Evolutionary conservation across 1,140 invertebrate genomes (phyloP).

Genomic region (Uloborus diversus): DNA sequence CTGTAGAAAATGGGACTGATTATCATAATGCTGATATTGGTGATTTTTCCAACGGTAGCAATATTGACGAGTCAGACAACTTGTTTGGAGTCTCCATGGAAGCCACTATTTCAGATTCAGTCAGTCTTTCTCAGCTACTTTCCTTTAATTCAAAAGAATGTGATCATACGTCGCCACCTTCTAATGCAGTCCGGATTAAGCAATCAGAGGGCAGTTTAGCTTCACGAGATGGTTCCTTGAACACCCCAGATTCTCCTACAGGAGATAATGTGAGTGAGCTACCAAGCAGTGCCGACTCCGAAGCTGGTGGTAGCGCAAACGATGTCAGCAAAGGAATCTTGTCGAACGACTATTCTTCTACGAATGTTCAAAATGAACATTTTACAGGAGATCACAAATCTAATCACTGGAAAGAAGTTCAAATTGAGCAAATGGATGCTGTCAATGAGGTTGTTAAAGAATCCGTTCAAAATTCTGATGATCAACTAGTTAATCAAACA

Average conservation of each 20-base stretch:
- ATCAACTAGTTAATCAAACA: not conserved
- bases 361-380: not conserved
- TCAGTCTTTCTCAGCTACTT: constrained; percentile 42
- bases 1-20: not conserved
- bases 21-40: not conserved
- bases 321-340: not conserved
- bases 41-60: too few species aligned
- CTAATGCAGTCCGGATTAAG: not conserved
- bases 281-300: constrained; percentile 41
- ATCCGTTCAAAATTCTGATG: too few species aligned
- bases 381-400: not conserved
- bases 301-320: not conserved
- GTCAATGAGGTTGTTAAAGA: too few species aligned
- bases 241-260: constrained; percentile 55
- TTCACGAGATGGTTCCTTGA: constrained; percentile 22
- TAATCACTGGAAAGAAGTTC: not conserved
- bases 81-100: constrained; percentile 38
- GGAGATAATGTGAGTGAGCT: constrained; percentile 52
- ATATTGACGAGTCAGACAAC: constrained; percentile 4
- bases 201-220: not conserved
- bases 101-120: constrained; percentile 54
- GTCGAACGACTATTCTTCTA: not conserved
- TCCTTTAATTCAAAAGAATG: constrained; percentile 41
- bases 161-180: not conserved
- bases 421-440: too few species aligned